A percentile compares a stretch with the other conserved stretches of the same genome.
Conservation (phyloP, 2,113 vertebrate species). For the Muntiacus muntjak region DNA sequence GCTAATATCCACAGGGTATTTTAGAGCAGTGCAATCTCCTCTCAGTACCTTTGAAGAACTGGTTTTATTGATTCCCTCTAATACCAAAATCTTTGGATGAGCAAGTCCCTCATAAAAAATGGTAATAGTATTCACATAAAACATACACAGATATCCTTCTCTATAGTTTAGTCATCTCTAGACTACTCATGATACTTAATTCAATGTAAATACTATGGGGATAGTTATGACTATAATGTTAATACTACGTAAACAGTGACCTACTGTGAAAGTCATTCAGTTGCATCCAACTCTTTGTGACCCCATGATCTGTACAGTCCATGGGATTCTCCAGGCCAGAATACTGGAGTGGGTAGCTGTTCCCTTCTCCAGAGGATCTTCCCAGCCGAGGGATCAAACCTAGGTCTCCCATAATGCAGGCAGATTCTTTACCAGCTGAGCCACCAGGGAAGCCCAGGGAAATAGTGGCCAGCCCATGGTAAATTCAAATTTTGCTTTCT, state of each 20-base stretch:
- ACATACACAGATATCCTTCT: neutral
- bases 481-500: neutral
- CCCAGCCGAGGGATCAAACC: accelerated
- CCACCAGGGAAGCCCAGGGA: neutral
- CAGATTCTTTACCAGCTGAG: neutral
- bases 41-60: neutral
- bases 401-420: neutral
- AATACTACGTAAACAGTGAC: neutral
- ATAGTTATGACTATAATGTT: neutral
- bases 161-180: neutral
- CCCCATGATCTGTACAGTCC: neutral
- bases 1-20: neutral
- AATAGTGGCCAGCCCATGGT: neutral
- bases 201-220: neutral
- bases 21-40: neutral
- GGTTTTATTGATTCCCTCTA: neutral
- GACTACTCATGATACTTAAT: neutral
- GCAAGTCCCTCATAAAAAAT: neutral
- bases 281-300: neutral
- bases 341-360: neutral
- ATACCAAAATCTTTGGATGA: neutral
- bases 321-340: neutral
- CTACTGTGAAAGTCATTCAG: neutral
- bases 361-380: neutral
- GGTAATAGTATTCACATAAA: neutral